Evolutionary conservation across 2,113 vertebrate species (phyloP).

Genomic region (Dipodomys ordii): DNA sequence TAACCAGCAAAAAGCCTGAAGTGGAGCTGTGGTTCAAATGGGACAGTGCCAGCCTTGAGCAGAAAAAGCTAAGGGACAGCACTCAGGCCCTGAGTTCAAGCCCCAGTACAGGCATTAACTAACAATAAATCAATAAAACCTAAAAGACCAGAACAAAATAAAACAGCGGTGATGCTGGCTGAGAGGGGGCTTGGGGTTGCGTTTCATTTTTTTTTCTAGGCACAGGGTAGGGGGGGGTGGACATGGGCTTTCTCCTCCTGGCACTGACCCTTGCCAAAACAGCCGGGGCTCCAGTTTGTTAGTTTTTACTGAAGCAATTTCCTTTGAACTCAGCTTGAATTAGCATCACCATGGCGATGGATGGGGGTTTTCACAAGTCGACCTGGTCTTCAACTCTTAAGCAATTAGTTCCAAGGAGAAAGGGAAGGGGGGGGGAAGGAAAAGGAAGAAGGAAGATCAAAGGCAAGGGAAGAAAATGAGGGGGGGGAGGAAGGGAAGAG

Average conservation of each 20-base stretch:
- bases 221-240: conserved; percentile 15
- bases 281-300: conserved; percentile 76
- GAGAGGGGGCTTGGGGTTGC: not conserved
- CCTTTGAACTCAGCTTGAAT: conserved; percentile 90
- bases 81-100: no score
- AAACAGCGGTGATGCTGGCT: not conserved
- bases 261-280: conserved; percentile 81
- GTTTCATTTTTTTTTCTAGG: conserved; percentile 66
- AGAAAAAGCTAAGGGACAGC: no score
- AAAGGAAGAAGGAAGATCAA: not conserved
- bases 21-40: no score
- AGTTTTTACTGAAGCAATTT: conserved; percentile 85
- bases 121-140: no score
- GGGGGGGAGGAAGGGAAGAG: no score
- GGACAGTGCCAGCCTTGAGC: no score
- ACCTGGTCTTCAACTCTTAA: conserved; percentile 85
- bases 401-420: conserved; percentile 71
- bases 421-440: conserved; percentile 10
- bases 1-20: no score
- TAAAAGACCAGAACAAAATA: no score
- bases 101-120: no score
- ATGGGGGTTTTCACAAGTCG: conserved; percentile 81
- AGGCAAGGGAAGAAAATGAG: not conserved
- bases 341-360: conserved; percentile 88
- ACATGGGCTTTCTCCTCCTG: conserved; percentile 57